A percentile compares a stretch with the other conserved stretches of the same genome.
Evolutionary conservation across 2,888 invertebrate species (phyloP).

Genomic region (Eristalis intricaria): DNA sequence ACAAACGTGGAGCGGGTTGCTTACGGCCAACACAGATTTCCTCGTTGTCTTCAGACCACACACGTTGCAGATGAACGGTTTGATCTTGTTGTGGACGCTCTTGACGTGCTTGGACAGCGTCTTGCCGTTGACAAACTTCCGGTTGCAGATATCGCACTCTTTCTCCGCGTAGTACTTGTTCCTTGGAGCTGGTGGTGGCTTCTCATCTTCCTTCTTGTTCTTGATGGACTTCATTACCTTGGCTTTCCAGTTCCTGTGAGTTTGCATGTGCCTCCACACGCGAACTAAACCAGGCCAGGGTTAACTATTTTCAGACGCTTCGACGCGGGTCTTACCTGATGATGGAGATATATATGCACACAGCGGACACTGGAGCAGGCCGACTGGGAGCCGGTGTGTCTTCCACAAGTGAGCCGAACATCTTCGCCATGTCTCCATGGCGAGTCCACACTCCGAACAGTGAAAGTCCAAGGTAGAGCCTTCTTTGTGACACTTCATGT

Average conservation of each 20-base stretch:
- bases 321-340: conserved; percentile 77
- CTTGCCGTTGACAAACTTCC: conserved; percentile 87
- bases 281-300: conserved; percentile 78
- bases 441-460: conserved; percentile 83
- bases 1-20: conserved; percentile 12
- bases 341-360: conserved; percentile 84
- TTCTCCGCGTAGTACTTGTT: conserved; percentile 84
- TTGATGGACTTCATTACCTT: conserved; percentile 77
- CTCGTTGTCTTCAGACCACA: conserved; percentile 88
- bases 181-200: conserved; percentile 73
- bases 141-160: conserved; percentile 86
- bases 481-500: conserved; percentile 82
- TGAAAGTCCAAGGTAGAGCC: conserved; percentile 79
- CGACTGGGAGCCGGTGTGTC: conserved; percentile 84
- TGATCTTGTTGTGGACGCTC: conserved; percentile 88
- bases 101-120: conserved; percentile 87
- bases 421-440: conserved; percentile 85
- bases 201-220: conserved; percentile 54
- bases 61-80: conserved; percentile 88
- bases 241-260: conserved; percentile 82
- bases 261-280: conserved; percentile 85
- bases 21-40: conserved; percentile 86
- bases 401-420: conserved; percentile 88
- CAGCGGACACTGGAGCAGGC: conserved; percentile 83
- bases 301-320: neutral